phyloP scores from a whole-genome alignment of 2,797 vertebrate genomes.

The Parauchenoglanis ngamensis region DNA sequence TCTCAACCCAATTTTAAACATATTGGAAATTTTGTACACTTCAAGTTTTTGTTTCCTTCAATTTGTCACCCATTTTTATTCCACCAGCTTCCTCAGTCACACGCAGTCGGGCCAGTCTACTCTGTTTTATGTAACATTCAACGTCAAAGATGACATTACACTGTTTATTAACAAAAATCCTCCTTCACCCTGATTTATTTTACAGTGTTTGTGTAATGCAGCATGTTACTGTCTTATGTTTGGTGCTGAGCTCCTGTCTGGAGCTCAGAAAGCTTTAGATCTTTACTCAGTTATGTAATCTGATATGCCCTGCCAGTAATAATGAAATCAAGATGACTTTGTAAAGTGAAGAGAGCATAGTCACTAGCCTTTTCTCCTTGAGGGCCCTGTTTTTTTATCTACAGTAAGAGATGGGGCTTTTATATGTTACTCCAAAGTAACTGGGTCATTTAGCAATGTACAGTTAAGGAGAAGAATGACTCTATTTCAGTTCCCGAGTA shows the following conservation, averaged over 20 bases:
- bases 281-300: constrained; percentile 34
- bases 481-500: constrained; percentile 1
- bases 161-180: neutral
- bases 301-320: constrained; percentile 28
- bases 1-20: neutral
- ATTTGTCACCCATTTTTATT: neutral
- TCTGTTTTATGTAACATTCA: neutral
- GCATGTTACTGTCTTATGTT: constrained; percentile 2
- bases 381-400: neutral
- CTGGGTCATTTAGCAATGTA: neutral
- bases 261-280: constrained; percentile 13
- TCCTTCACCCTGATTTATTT: neutral
- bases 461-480: neutral
- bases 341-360: constrained; percentile 1
- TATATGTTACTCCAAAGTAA: neutral
- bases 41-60: neutral
- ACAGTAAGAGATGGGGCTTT: neutral
- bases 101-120: neutral
- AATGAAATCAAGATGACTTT: constrained; percentile 33
- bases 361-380: neutral
- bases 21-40: neutral
- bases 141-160: too few relatives aligned
- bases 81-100: neutral
- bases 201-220: neutral
- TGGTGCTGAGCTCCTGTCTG: neutral